Conservation (phyloP, 2,113 vertebrate genomes). For the Megatriorchis doriae region DNA sequence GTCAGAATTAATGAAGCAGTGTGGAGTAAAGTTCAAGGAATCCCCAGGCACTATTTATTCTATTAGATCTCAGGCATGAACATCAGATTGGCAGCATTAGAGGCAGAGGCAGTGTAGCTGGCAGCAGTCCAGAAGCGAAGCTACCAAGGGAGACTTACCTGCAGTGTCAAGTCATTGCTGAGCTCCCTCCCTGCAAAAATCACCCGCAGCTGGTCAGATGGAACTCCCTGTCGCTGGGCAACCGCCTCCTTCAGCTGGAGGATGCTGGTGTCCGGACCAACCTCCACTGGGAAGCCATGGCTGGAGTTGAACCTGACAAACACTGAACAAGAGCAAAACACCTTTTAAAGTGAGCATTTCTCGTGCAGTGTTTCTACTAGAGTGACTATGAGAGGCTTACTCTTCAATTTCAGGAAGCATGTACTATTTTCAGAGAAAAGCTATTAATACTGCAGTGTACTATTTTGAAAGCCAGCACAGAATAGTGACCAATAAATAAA, state of each 20-base stretch:
- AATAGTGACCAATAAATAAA: conserved; percentile 9
- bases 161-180: conserved; percentile 77
- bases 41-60: conserved; percentile 84
- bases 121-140: conserved; percentile 35
- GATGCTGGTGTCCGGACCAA: conserved; percentile 72
- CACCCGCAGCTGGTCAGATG: conserved; percentile 78
- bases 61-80: conserved; percentile 73
- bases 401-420: background rate
- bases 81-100: conserved; percentile 70
- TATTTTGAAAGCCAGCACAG: background rate
- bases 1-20: conserved; percentile 87
- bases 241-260: conserved; percentile 81
- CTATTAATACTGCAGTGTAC: background rate
- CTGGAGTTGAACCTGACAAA: conserved; percentile 86
- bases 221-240: conserved; percentile 80
- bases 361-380: background rate
- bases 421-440: background rate
- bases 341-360: background rate
- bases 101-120: conserved; percentile 16
- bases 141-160: conserved; percentile 72
- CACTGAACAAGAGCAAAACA: conserved; percentile 69
- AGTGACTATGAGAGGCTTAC: background rate
- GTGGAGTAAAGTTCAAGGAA: conserved; percentile 86
- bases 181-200: conserved; percentile 86
- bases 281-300: conserved; percentile 80